Evolutionary conservation across 2,888 invertebrate species (phyloP).

Genomic region (Chouioia cunea): DNA sequence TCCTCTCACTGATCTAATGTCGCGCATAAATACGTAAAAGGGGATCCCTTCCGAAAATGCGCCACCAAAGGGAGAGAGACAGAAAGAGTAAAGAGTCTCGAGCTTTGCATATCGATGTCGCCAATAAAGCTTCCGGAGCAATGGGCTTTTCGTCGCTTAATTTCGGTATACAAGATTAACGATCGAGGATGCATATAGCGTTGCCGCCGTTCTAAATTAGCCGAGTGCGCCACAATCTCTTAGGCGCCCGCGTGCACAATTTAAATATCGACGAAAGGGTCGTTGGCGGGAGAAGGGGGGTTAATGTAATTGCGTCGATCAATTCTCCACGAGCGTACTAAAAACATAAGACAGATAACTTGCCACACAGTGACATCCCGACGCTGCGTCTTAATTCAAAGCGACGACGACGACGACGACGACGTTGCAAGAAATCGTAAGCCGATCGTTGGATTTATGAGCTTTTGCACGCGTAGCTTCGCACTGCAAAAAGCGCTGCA

Average conservation of each 20-base stretch:
- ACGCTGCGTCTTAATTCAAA: conserved; percentile 47
- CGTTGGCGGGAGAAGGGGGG: conserved; percentile 6
- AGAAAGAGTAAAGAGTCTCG: conserved; percentile 34
- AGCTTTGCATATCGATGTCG: conserved; percentile 47
- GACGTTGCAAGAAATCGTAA: conserved; percentile 55
- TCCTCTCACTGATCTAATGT: conserved; percentile 37
- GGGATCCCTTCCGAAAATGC: not conserved
- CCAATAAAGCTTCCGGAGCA: conserved; percentile 38
- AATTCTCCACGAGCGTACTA: conserved; percentile 36
- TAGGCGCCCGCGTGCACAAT: conserved; percentile 17
- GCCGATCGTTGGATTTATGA: conserved; percentile 51
- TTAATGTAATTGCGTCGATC: conserved; percentile 48
- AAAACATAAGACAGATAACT: conserved; percentile 28
- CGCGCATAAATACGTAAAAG: conserved; percentile 40
- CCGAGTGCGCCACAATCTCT: conserved; percentile 5
- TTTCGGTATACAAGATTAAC: too few species aligned
- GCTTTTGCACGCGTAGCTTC: not conserved
- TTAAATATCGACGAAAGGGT: conserved; percentile 36
- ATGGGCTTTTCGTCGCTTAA: conserved; percentile 2
- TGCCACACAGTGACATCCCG: not conserved
- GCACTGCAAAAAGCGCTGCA: conserved; percentile 26
- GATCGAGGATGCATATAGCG: too few species aligned
- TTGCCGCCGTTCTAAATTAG: not conserved
- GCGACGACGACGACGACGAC: conserved; percentile 43
- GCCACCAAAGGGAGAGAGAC: conserved; percentile 1